These are phyloP conservation scores for Pseudorhombus dupliciocellatus DNA, from an alignment of 2,113 vertebrate genomes.

Conservation along the genomic window DNA sequence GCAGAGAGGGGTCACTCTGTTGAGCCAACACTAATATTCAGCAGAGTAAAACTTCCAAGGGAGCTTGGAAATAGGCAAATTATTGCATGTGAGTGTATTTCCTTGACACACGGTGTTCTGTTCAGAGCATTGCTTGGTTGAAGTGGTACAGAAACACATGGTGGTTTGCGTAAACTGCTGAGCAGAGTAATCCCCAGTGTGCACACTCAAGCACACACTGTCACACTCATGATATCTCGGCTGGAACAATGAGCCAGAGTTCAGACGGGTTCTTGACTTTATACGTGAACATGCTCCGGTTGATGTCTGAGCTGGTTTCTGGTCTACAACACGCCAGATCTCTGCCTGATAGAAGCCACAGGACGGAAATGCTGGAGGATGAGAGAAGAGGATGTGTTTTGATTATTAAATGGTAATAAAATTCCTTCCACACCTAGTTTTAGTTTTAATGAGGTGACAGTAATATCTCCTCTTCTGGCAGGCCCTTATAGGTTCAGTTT, in stretches of 20 bases:
- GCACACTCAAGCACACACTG: conserved; percentile 8
- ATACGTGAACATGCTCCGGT: conserved; percentile 19
- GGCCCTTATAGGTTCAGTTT: conserved; percentile 26
- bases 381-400: conserved; percentile 51
- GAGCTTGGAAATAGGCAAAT: not conserved
- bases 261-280: not conserved
- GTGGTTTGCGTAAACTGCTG: conserved; percentile 15
- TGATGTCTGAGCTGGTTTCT: conserved; percentile 40
- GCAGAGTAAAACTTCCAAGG: not conserved
- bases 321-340: conserved; percentile 45
- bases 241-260: conserved; percentile 6
- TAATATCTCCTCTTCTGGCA: conserved; percentile 36
- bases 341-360: conserved; percentile 47
- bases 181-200: conserved; percentile 15
- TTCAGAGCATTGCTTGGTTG: not conserved
- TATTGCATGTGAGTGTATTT: not conserved
- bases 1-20: too few relatives aligned
- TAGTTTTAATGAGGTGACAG: conserved; percentile 77
- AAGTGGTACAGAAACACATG: conserved; percentile 8
- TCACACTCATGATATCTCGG: conserved; percentile 4
- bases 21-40: not conserved
- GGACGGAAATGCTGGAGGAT: conserved; percentile 43
- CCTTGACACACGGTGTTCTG: not conserved
- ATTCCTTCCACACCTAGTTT: conserved; percentile 69
- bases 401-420: conserved; percentile 77